These are phyloP conservation scores for Xanthostigma xanthostigma DNA, from an alignment of 2,888 invertebrate species.

Conservation along the genomic window DNA sequence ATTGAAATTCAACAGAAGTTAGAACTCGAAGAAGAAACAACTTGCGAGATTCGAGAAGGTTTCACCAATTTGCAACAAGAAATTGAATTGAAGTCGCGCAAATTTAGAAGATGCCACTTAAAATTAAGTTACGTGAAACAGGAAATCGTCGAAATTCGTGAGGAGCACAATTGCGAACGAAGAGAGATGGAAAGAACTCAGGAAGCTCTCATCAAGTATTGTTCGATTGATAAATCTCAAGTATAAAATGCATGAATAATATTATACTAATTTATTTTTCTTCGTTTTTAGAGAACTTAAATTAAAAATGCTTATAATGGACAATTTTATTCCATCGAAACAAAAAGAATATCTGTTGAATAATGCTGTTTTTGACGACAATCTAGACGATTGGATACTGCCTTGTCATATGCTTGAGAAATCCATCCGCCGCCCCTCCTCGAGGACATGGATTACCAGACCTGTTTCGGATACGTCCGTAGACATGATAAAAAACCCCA, in stretches of 20 bases:
- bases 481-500: slow-evolving; percentile 14
- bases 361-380: slow-evolving; percentile 65
- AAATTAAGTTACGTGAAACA: slow-evolving; percentile 62
- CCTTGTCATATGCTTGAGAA: slow-evolving; percentile 23
- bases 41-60: slow-evolving; percentile 78
- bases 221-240: not conserved
- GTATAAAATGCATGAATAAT: not conserved
- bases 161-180: slow-evolving; percentile 81
- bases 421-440: slow-evolving; percentile 22
- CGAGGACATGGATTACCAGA: slow-evolving; percentile 23
- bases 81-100: slow-evolving; percentile 90
- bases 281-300: slow-evolving; percentile 54
- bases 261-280: slow-evolving; percentile 2
- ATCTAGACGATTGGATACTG: slow-evolving; percentile 57
- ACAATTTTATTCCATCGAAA: slow-evolving; percentile 78
- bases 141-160: slow-evolving; percentile 68
- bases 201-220: slow-evolving; percentile 67
- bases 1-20: slow-evolving; percentile 89
- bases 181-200: slow-evolving; percentile 84
- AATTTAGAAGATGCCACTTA: slow-evolving; percentile 77
- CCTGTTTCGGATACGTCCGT: slow-evolving; percentile 27
- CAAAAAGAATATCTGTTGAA: slow-evolving; percentile 60
- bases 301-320: slow-evolving; percentile 73
- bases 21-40: slow-evolving; percentile 86
- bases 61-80: slow-evolving; percentile 89